Conservation (phyloP, 2,888 invertebrate species). For the Leptopilina drosophilae region DNA sequence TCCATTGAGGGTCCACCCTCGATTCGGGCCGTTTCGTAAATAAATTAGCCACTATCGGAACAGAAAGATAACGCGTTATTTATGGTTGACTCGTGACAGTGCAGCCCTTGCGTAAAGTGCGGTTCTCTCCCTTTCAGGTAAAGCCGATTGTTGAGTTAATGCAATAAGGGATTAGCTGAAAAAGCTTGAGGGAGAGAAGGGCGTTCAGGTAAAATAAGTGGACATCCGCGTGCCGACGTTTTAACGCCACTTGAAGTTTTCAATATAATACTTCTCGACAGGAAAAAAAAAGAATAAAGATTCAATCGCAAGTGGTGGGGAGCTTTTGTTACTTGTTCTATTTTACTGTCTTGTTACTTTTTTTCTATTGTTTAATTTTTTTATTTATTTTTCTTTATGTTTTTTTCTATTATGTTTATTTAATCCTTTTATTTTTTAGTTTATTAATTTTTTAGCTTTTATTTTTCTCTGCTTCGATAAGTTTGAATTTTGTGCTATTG, state of each 20-base stretch:
- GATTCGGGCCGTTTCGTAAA: constrained; percentile 67
- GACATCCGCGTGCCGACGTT: constrained; percentile 55
- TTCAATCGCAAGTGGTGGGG: too few species aligned
- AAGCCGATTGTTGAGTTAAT: constrained; percentile 59
- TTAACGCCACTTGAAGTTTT: constrained; percentile 14
- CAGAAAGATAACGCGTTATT: constrained; percentile 64
- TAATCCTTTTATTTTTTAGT: too few species aligned
- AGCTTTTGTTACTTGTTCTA: too few species aligned
- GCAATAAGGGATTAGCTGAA: constrained; percentile 54
- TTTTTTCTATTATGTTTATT: too few species aligned
- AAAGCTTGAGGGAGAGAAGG: constrained; percentile 47
- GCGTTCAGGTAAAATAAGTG: constrained; percentile 69
- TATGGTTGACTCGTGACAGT: constrained; percentile 68
- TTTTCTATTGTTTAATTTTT: too few species aligned
- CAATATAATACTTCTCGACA: not conserved
- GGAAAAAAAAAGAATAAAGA: too few species aligned
- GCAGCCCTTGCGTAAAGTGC: constrained; percentile 58
- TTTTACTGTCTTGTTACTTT: too few species aligned
- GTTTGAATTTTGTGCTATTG: too few species aligned
- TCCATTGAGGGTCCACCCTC: constrained; percentile 42
- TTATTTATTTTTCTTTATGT: too few species aligned
- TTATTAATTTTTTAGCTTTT: too few species aligned
- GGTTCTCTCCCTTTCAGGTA: constrained; percentile 56
- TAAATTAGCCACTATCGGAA: constrained; percentile 74
- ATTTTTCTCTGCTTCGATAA: too few species aligned